Conservation (phyloP, 2,888 invertebrate species). For the Lapara coniferarum region DNA sequence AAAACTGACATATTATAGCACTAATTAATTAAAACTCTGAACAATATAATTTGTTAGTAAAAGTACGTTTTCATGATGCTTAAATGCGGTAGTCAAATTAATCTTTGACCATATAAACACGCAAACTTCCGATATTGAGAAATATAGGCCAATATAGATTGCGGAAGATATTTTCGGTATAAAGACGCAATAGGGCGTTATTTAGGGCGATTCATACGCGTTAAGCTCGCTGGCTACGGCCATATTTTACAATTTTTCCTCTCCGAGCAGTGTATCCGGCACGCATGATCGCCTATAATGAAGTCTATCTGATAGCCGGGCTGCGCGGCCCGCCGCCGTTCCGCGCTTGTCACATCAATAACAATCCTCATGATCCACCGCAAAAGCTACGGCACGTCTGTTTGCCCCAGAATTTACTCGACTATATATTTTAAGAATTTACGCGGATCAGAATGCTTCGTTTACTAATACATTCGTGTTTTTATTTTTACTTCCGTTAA, state of each 20-base stretch:
- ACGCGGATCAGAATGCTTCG: slow-evolving; percentile 49
- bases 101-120: not conserved
- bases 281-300: slow-evolving; percentile 74
- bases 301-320: slow-evolving; percentile 66
- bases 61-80: not conserved
- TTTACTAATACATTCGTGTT: slow-evolving; percentile 48
- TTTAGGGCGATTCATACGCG: slow-evolving; percentile 60
- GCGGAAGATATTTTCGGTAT: slow-evolving; percentile 48
- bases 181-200: slow-evolving; percentile 53
- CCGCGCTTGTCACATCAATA: slow-evolving; percentile 67
- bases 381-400: slow-evolving; percentile 64
- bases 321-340: slow-evolving; percentile 11
- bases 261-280: slow-evolving; percentile 55
- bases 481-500: slow-evolving; percentile 38
- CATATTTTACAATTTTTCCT: slow-evolving; percentile 68
- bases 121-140: not conserved
- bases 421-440: slow-evolving; percentile 55
- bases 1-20: no score
- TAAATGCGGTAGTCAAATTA: not conserved
- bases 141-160: slow-evolving; percentile 40
- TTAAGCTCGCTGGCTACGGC: slow-evolving; percentile 54
- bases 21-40: no score
- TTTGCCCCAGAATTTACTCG: slow-evolving; percentile 68
- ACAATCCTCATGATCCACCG: slow-evolving; percentile 69
- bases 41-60: no score